phyloP scores from a whole-genome alignment of 2,113 vertebrate genomes.

The Phylloscopus trochiloides region DNA sequence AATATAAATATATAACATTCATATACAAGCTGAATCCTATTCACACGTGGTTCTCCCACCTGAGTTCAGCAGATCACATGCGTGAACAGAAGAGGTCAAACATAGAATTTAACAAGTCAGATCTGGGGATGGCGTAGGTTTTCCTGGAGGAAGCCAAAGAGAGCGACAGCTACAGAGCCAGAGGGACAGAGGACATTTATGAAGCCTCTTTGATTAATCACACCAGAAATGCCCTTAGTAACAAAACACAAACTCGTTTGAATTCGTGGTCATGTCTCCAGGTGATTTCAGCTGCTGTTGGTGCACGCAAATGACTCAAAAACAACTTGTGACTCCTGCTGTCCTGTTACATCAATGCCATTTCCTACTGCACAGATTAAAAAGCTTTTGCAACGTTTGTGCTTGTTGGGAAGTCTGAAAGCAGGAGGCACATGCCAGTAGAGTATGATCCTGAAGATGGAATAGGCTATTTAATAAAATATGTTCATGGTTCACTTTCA shows the following conservation, averaged over 20 bases:
- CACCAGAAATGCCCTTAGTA: not conserved
- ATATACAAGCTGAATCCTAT: not conserved
- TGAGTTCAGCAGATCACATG: not conserved
- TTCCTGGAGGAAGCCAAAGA: not conserved
- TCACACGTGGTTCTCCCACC: not conserved
- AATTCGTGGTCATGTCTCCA: rapidly evolving
- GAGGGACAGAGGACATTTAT: not conserved
- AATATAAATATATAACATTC: not conserved
- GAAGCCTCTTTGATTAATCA: not conserved
- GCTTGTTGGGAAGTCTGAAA: not conserved
- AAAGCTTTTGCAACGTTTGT: not conserved
- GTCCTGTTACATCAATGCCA: not conserved
- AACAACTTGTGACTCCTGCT: not conserved
- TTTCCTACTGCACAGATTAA: not conserved
- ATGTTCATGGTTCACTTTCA: not conserved
- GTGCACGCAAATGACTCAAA: not conserved
- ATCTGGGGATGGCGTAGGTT: not conserved
- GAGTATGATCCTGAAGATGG: not conserved
- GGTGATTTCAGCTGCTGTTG: not conserved
- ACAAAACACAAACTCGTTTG: not conserved
- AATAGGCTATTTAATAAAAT: not conserved
- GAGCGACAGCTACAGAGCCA: not conserved
- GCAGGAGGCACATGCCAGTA: not conserved
- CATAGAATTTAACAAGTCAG: rapidly evolving
- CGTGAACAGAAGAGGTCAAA: not conserved